phyloP scores from a whole-genome alignment of 2,888 invertebrate species.

The Parnassius smintheus region DNA sequence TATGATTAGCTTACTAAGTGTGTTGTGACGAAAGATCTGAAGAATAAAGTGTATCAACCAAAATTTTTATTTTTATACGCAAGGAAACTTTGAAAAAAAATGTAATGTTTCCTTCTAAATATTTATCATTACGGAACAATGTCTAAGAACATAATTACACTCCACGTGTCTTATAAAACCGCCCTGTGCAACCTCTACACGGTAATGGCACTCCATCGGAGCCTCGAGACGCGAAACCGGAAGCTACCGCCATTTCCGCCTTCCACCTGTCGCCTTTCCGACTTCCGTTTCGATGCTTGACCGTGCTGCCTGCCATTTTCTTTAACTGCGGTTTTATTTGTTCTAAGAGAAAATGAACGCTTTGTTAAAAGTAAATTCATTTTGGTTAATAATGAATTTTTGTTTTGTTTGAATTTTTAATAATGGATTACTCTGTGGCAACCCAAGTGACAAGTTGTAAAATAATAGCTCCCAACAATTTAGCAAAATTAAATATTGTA shows the following conservation, averaged over 20 bases:
- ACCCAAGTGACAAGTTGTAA: no score
- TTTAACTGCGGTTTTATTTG: constrained; percentile 24
- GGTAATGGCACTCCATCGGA: constrained; percentile 23
- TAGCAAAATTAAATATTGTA: no score
- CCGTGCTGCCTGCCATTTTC: constrained; percentile 35
- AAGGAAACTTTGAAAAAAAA: no score
- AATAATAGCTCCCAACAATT: no score
- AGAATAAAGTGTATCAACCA: no score
- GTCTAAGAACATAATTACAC: constrained; percentile 6
- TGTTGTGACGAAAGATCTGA: no score
- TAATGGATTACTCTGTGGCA: no score
- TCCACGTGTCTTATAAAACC: constrained; percentile 15
- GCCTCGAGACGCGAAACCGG: constrained; percentile 41
- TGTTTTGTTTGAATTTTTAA: no score
- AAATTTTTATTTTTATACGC: no score
- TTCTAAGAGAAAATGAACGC: constrained; percentile 18
- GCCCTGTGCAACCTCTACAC: constrained; percentile 6
- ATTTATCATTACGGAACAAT: neutral
- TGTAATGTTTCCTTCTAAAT: neutral
- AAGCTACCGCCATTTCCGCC: constrained; percentile 64
- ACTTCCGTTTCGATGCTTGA: constrained; percentile 64
- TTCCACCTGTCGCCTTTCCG: constrained; percentile 67
- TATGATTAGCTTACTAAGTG: no score
- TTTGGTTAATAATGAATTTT: constrained; percentile 1
- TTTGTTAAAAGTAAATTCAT: constrained; percentile 15